phyloP scores from a whole-genome alignment of 2,113 vertebrate species.

The Stomatorhinus ivindoensis region DNA sequence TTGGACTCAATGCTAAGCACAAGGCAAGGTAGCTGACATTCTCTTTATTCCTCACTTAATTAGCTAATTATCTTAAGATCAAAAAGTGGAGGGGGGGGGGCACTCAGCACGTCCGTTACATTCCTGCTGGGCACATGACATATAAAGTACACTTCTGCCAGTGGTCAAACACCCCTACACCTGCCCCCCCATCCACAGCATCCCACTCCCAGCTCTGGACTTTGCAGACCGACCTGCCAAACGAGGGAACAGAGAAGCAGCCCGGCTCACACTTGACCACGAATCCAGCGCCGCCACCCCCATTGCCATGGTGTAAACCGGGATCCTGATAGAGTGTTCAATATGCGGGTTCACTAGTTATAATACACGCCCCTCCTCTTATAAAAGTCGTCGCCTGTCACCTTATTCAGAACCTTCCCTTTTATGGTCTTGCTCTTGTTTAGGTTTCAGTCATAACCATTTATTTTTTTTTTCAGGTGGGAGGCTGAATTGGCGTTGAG shows the following conservation, averaged over 20 bases:
- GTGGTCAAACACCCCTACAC: background rate
- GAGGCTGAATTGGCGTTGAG: background rate
- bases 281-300: background rate
- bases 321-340: background rate
- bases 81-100: background rate
- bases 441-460: background rate
- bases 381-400: background rate
- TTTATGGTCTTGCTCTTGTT: background rate
- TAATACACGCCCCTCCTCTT: background rate
- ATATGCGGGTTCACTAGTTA: background rate
- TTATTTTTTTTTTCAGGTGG: background rate
- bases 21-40: background rate
- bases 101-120: background rate
- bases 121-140: background rate
- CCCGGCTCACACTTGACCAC: background rate
- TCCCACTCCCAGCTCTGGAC: constrained; percentile 20
- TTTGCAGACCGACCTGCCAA: constrained; percentile 29
- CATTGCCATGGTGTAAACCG: background rate
- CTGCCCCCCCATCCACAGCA: background rate
- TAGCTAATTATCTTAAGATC: background rate
- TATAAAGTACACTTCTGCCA: background rate
- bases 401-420: background rate
- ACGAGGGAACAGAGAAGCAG: background rate
- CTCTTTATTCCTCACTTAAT: background rate
- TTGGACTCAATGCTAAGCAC: background rate